These are phyloP conservation scores for Stegostoma tigrinum DNA, from an alignment of 2,113 vertebrate genomes.

Conservation along the genomic window DNA sequence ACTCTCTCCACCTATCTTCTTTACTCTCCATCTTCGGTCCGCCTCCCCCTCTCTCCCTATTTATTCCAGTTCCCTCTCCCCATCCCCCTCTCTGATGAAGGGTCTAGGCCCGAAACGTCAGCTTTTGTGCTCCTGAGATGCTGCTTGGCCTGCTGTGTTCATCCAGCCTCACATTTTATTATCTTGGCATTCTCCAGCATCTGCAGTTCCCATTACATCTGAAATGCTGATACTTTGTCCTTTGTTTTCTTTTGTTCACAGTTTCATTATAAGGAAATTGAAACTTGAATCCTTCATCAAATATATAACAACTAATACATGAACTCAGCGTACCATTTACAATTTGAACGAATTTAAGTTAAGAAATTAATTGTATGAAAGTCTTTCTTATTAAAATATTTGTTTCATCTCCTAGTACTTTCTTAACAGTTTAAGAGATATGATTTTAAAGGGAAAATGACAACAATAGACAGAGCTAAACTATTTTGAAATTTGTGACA, in stretches of 20 bases:
- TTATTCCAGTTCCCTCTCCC: no score
- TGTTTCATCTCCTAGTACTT: not conserved
- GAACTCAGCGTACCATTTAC: not conserved
- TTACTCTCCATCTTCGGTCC: no score
- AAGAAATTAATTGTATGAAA: not conserved
- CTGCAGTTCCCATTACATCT: no score
- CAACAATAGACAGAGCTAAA: not conserved
- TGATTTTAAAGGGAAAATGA: not conserved
- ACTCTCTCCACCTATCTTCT: no score
- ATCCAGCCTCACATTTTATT: no score
- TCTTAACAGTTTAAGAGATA: not conserved
- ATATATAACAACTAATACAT: not conserved
- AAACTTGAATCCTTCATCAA: not conserved
- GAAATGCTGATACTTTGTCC: not conserved
- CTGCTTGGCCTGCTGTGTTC: no score
- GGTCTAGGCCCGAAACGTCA: no score
- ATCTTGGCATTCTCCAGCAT: no score
- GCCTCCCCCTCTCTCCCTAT: no score
- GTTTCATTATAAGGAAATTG: not conserved
- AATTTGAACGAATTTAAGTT: not conserved
- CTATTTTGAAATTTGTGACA: not conserved
- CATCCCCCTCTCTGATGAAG: no score
- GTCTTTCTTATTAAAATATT: not conserved
- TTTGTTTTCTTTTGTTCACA: not conserved
- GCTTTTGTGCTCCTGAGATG: no score